Evolutionary conservation across 1,140 invertebrate species (phyloP).

Genomic region (Anastrepha ludens): DNA sequence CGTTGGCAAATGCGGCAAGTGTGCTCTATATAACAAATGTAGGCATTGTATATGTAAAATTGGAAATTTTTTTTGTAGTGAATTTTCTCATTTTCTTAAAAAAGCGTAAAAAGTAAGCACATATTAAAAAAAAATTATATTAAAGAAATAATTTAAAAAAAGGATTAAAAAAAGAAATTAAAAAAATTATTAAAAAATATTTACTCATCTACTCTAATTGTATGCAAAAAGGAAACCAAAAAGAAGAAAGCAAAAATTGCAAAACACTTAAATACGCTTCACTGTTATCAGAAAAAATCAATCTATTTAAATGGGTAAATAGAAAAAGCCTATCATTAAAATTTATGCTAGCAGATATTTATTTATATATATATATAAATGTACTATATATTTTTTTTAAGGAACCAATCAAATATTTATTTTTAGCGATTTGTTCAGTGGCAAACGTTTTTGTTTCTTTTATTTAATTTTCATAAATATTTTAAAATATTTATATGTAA

Average conservation of each 20-base stretch:
- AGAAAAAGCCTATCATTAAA: neutral
- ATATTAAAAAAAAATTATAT: neutral
- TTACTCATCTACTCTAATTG: conserved; percentile 49
- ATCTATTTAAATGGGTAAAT: neutral
- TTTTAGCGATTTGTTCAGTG: neutral
- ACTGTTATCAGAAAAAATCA: conserved; percentile 41
- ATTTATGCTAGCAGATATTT: neutral
- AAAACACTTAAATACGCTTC: conserved; percentile 32
- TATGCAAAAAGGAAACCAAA: neutral
- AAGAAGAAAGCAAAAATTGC: conserved; percentile 29
- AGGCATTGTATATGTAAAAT: conserved; percentile 18
- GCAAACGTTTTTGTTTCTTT: neutral
- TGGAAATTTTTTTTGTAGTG: conserved; percentile 8
- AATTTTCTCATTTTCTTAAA: conserved; percentile 35
- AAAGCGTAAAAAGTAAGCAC: neutral
- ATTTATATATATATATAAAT: neutral
- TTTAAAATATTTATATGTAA: too few species aligned
- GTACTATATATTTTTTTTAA: conserved; percentile 5
- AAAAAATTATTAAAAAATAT: conserved; percentile 1
- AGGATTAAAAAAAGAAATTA: neutral
- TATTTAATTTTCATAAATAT: neutral
- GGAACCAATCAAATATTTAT: neutral
- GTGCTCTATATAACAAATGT: neutral
- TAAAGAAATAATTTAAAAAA: neutral
- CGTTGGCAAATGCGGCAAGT: neutral